Base-by-base conservation (phyloP, 2,113 vertebrate genomes). In the Uria aalge region DNA sequence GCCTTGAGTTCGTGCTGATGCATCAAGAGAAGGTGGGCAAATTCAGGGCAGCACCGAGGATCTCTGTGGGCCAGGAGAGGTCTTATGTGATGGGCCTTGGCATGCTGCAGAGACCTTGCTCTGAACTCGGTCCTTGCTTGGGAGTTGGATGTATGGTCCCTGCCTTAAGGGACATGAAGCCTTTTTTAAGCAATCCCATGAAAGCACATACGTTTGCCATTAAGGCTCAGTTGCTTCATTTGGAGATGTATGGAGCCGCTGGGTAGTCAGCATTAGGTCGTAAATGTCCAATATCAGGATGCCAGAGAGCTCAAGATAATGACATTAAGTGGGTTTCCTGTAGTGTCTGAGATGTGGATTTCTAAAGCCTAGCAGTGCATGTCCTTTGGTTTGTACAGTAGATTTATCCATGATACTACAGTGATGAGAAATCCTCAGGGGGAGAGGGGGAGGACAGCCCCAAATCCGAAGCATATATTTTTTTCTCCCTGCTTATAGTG, bases 161-260 rank as follows among this genome's bases (percentile, higher is more conserved):
- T 94, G 89, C 89, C 91, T 69, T 71, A 59, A 94, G 91, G 80
- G 85, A 93, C 57, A 10, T 23, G 64, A 91, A 94, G 94, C 73
- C 69, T 87, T 78, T 94, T 85, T 55, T 45, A 76, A 91, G 32
- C 74, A 76, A n/a, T 79, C 48, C 62, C 22, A 27, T 66, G 59
- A 83, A 94, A 90, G 75, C 29, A 36, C 21, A 12, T 67, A 7
- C 15, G 21, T 78, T 92, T 95, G 56, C 76, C 10, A 32, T 94
- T 91, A 76, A 57, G 62, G 36, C 48, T 94, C 8, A 1, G 38
- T 88, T 79, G 80, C 73, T 94, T 94, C 40, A 30, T 94, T 82
- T 62, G 67, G 50, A 91, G 73, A 94, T 73, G 55, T 69, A 63
- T 77, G 56, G 60, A 91, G 62, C 76, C 86, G 45, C 62, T 60